Evolutionary conservation across 2,888 invertebrate genomes (phyloP).

Genomic region (Philereme transversata): DNA sequence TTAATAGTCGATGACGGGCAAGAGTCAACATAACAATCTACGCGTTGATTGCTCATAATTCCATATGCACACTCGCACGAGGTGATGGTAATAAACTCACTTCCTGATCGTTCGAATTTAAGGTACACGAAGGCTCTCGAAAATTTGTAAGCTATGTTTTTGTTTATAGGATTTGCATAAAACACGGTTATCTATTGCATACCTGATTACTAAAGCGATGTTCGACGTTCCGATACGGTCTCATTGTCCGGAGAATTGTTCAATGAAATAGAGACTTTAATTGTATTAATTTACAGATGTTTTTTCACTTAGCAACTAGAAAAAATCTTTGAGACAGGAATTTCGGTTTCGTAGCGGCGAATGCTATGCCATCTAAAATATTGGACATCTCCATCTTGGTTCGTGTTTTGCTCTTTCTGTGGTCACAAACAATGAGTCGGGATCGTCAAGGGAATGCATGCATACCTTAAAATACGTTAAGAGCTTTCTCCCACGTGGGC

Average conservation of each 20-base stretch:
- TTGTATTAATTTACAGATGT: slow-evolving; percentile 54
- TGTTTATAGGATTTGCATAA: slow-evolving; percentile 77
- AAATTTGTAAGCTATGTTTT: slow-evolving; percentile 78
- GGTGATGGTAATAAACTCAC: slow-evolving; percentile 58
- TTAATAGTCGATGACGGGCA: slow-evolving; percentile 83
- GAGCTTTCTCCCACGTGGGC: slow-evolving; percentile 62
- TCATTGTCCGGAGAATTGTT: slow-evolving; percentile 49
- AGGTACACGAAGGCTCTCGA: slow-evolving; percentile 61
- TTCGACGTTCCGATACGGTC: slow-evolving; percentile 69
- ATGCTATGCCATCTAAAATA: slow-evolving; percentile 84
- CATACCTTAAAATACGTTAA: slow-evolving; percentile 74
- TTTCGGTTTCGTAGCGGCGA: slow-evolving; percentile 80
- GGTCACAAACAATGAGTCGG: slow-evolving; percentile 79
- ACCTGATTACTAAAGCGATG: slow-evolving; percentile 77
- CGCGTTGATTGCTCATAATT: slow-evolving; percentile 79
- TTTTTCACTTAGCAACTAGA: slow-evolving; percentile 47
- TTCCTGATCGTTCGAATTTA: slow-evolving; percentile 55
- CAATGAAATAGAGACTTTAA: slow-evolving; percentile 62
- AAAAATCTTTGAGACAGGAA: slow-evolving; percentile 73
- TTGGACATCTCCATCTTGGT: slow-evolving; percentile 83
- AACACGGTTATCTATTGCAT: slow-evolving; percentile 80
- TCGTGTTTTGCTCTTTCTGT: slow-evolving; percentile 80
- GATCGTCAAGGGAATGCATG: slow-evolving; percentile 79
- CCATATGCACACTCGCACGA: slow-evolving; percentile 55
- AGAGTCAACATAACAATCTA: slow-evolving; percentile 81